These are phyloP conservation scores for Chinchilla lanigera DNA, from an alignment of 2,113 vertebrate species.

Conservation along the genomic window DNA sequence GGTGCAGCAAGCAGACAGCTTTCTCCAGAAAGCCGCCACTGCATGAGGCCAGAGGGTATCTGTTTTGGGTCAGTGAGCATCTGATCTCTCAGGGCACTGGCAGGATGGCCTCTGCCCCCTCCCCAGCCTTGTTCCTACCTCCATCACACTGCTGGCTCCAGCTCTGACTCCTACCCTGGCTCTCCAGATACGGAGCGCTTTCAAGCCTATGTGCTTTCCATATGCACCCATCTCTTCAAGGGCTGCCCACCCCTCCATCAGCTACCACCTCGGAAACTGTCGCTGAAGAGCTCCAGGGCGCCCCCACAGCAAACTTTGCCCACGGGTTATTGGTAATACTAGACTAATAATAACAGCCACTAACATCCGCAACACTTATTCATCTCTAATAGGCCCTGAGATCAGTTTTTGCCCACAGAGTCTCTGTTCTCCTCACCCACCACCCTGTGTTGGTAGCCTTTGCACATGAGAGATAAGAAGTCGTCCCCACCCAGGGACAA, in stretches of 20 bases:
- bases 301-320: constrained; percentile 16
- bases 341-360: constrained; percentile 57
- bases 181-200: not conserved
- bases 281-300: constrained; percentile 9
- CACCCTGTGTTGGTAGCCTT: not conserved
- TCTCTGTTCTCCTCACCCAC: not conserved
- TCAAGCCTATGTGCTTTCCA: not conserved
- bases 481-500: not conserved
- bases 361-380: constrained; percentile 13
- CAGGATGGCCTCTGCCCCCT: constrained; percentile 9
- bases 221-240: not conserved
- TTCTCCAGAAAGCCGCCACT: not conserved
- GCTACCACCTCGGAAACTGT: constrained; percentile 33
- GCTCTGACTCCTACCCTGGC: not conserved
- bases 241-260: not conserved
- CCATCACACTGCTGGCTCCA: not conserved
- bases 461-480: not conserved
- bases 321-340: constrained; percentile 58
- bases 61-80: constrained; percentile 7
- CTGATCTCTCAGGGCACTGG: not conserved
- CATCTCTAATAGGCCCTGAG: not conserved
- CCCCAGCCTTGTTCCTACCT: not conserved
- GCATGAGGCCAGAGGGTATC: not conserved
- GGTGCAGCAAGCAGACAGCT: not conserved
- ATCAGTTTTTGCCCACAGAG: not conserved